Base-by-base conservation (phyloP, 2,888 invertebrate genomes). In the Dolichomitus sp. region DNA sequence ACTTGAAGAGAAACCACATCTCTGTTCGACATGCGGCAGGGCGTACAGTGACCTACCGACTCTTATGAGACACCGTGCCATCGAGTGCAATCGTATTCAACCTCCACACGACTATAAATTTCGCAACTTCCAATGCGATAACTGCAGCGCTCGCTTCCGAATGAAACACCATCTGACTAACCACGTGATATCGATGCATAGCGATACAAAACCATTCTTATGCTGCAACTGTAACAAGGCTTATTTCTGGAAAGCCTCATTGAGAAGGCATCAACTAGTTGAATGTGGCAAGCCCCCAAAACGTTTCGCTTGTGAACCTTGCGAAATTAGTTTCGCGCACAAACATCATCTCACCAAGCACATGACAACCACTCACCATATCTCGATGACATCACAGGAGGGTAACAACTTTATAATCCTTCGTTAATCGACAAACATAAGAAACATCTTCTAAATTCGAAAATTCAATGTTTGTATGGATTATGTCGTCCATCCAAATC, bases 261-360 rank as follows among this genome's bases (percentile, higher is more conserved):
- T 94, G 19, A 90, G 89, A 50, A 91, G 94, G n/a, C 94, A 94
- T 85, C 90, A 94, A 74, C 89, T 94, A 40, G 92, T 94, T 5
- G 94, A 94, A 59, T 94, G 94, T 80, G 94, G 94, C 7, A 90
- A 90, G 42, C 73, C 79, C 12, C 93, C 93, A 3, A 88, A 89
- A 52, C 61, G 37, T 11, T 93, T 93, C 83, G 79, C 74, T 52
- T 94, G 94, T 83, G 85, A 89, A 4, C 70, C 89, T 27, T 94
- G 94, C 82, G 89, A 88, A 17, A 88, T 92, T 63, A 89, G 89
- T 45, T 94, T 94, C 85, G 94, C 94, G 89, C 94, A 94, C 83
- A 95, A 94, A 80, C 94, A 94, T 86, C 94, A 94, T 87, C 87
- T 95, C n/a, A 5, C 80, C 14, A 88, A 87, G 37, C 92, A 91